Conservation (phyloP, 1,140 invertebrate species). For the Diplogasteroides magnus region DNA sequence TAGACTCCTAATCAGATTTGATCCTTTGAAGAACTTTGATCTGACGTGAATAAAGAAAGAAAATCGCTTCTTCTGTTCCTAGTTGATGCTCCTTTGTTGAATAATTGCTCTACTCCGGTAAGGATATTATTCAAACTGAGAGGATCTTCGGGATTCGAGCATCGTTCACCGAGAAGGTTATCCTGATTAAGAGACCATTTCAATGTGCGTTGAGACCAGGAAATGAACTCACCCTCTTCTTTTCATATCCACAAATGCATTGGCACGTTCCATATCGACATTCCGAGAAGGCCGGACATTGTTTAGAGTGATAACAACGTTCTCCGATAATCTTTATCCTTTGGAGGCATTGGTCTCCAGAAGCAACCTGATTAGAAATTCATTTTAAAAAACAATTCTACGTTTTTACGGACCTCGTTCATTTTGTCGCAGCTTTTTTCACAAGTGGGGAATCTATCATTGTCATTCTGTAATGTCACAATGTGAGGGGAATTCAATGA, state of each 20-base stretch:
- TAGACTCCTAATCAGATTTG: too few species aligned
- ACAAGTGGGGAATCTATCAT: slow-evolving; percentile 53
- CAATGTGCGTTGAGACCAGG: background rate
- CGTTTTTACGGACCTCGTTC: slow-evolving; percentile 12
- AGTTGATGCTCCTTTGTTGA: background rate
- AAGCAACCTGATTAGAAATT: slow-evolving; percentile 22
- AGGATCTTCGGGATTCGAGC: slow-evolving; percentile 47
- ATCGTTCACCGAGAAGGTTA: slow-evolving; percentile 34
- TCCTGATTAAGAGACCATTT: too few species aligned
- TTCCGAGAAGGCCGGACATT: slow-evolving; percentile 45
- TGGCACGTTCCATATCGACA: slow-evolving; percentile 54
- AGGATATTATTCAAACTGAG: slow-evolving; percentile 41
- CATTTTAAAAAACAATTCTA: background rate
- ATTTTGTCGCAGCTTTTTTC: slow-evolving; percentile 40
- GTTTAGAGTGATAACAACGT: slow-evolving; percentile 45
- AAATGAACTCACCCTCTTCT: slow-evolving; percentile 14
- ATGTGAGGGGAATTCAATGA: slow-evolving; percentile 2
- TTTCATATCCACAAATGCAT: slow-evolving; percentile 47
- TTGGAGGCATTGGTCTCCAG: slow-evolving; percentile 43
- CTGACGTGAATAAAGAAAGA: background rate
- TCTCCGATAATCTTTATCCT: slow-evolving; percentile 39
- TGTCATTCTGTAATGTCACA: slow-evolving; percentile 40
- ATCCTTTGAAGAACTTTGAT: too few species aligned
- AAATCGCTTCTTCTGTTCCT: background rate
- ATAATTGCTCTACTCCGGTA: slow-evolving; percentile 35